Evolutionary conservation across 2,888 invertebrate genomes (phyloP), one percentile per base, ranked within the genome.

Genomic region (Ophioninae sp.): DNA sequence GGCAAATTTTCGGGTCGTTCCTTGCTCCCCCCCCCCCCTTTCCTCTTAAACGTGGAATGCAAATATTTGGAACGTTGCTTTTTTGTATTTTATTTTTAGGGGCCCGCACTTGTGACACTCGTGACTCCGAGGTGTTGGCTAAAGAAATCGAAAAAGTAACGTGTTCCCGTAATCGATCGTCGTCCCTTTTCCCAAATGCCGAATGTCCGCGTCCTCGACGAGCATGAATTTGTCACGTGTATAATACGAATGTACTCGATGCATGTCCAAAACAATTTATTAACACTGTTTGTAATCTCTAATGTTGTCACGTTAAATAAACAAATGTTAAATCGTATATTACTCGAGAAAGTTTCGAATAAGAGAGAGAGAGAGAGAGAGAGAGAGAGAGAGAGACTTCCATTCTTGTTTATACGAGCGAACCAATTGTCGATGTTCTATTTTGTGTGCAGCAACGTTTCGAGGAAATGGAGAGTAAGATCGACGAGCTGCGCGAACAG

Each of bases 381-480:
- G n/a, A n/a, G n/a, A n/a, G n/a, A n/a, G n/a, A n/a, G n/a, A n/a
- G n/a, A 68, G 23, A 44, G 57, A 61, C 56, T 23, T 72, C 82
- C 89, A 87, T 87, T 91, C 88, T 90, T 81, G 89, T 90, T 91
- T 81, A 88, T 79, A 86, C 79, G 86, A 85, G 88, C 87, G 83
- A 85, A 85, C 87, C 88, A 64, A 64, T 82, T 81, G 79, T 76
- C 84, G 86, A 84, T 91, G 30, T 84, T 90, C 85, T 90, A 30
- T 88, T 89, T 87, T 91, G 86, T 90, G 89, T 88, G 88, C 90
- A 93, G 92, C 92, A 90, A 90, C 91, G 91, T 82, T 92, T 93
- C 83, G 92, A 92, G 87, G 92, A 92, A 87, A 92, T 92, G 92
- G 93, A 92, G 90, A 89, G 87, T 84, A 92, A 93, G 86, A 92